These are phyloP conservation scores for Halocaridina rubra DNA, from an alignment of 2,888 invertebrate species.

Conservation along the genomic window DNA sequence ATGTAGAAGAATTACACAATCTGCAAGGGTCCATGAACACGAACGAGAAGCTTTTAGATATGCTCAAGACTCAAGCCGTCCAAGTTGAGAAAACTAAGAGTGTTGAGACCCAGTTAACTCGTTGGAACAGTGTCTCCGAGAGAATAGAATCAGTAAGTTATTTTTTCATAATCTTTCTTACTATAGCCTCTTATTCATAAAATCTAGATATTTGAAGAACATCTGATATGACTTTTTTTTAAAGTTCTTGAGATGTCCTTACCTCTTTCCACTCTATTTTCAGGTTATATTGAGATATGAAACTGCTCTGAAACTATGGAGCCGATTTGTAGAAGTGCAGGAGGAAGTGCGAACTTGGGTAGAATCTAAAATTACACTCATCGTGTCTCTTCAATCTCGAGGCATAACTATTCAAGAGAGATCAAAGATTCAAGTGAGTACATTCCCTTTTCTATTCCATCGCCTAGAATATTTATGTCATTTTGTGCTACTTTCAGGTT, in stretches of 20 bases:
- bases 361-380: conserved; percentile 60
- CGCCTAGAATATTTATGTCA: background rate
- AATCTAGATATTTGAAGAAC: too few relatives aligned
- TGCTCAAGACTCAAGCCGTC: conserved; percentile 50
- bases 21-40: conserved; percentile 58
- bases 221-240: too few relatives aligned
- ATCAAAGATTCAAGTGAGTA: conserved; percentile 58
- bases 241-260: too few relatives aligned
- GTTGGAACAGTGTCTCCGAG: conserved; percentile 61
- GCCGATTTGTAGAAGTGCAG: conserved; percentile 51
- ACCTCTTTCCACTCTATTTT: too few relatives aligned
- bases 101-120: conserved; percentile 55
- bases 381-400: conserved; percentile 54
- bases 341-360: conserved; percentile 61
- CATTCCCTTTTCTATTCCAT: background rate
- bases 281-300: conserved; percentile 63
- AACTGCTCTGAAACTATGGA: conserved; percentile 61
- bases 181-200: too few relatives aligned
- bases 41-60: conserved; percentile 47
- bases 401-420: conserved; percentile 34
- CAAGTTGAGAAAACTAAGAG: conserved; percentile 54
- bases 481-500: background rate
- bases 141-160: conserved; percentile 55
- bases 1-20: conserved; percentile 56
- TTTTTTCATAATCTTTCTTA: background rate